Conservation (phyloP, 2,888 invertebrate genomes). For the Celastrina argiolus region DNA sequence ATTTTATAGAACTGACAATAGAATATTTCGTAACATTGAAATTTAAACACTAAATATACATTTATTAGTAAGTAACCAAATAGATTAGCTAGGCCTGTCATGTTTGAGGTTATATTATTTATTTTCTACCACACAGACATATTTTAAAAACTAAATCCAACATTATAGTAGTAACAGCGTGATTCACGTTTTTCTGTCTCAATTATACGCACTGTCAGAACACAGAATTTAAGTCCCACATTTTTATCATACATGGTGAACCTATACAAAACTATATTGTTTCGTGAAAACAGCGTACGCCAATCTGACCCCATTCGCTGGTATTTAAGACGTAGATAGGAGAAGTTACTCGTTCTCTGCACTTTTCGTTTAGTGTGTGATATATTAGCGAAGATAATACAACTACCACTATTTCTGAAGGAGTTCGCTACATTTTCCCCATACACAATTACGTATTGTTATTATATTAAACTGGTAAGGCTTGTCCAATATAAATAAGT, state of each 20-base stretch:
- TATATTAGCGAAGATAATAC: constrained; percentile 25
- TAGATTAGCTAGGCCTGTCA: too few relatives aligned
- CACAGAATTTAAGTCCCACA: neutral
- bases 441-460: neutral
- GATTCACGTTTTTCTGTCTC: neutral
- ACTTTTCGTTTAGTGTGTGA: constrained; percentile 29
- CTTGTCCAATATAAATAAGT: too few relatives aligned
- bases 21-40: too few relatives aligned
- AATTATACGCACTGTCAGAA: too few relatives aligned
- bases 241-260: neutral
- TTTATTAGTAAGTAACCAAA: too few relatives aligned
- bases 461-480: too few relatives aligned
- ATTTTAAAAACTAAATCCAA: too few relatives aligned
- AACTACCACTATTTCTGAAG: constrained; percentile 6
- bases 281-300: constrained; percentile 34
- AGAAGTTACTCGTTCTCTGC: constrained; percentile 33
- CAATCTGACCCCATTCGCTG: constrained; percentile 44
- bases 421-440: neutral
- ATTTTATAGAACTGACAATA: too few relatives aligned
- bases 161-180: too few relatives aligned
- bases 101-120: too few relatives aligned
- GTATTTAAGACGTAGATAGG: constrained; percentile 39
- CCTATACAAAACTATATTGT: constrained; percentile 19
- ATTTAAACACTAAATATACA: too few relatives aligned
- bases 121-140: too few relatives aligned